Base-by-base conservation (phyloP, 2,113 vertebrate genomes). In the Opisthocomus hoazin region DNA sequence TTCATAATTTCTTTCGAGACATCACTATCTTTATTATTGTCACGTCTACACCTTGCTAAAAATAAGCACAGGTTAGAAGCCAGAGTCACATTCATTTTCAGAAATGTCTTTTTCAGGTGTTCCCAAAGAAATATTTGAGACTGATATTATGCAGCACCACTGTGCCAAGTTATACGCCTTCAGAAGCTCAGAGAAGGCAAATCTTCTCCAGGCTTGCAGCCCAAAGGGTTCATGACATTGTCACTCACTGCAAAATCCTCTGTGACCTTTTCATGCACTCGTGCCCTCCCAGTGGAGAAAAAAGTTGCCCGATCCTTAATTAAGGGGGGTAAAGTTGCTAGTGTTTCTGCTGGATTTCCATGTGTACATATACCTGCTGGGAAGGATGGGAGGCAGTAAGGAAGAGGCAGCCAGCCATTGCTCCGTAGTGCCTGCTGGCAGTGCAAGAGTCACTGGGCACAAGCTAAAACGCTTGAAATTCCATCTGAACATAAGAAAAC, bases 1-100 rank as follows among this genome's bases (percentile, higher is more conserved):
- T 90, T 92, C 76, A 54, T 93, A 69, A 95, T 95, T 90, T 96
- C 80, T 94, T 93, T 94, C 60, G 92, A 89, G 46, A 75, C 78
- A 56, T 46, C 6, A 0, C 78, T 92, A 87, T 70, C 96, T 96
- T 93, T 91, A 95, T 94, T 94, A 94, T 87, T 94, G 51, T 90
- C 83, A 92, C 5, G 0, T 90, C 92, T 89, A 96, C 90, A 64
- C 48, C 50, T 77, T 41, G 78, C 77, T 93, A 95, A 96, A 96
- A 95, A 94, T 95, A 93, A 90, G 56, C 51, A 85, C 43, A 85
- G 87, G 90, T 95, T 90, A 95, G 77, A 94, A 94, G 66, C 61
- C 76, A 83, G 80, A 95, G 66, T 84, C 77, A 95, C 94, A 77
- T 90, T 89, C 43, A 78, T 92, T 95, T 93, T 95, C 82, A 90